Conservation (phyloP, 2,797 vertebrate species). For the Stomatorhinus walkeri region DNA sequence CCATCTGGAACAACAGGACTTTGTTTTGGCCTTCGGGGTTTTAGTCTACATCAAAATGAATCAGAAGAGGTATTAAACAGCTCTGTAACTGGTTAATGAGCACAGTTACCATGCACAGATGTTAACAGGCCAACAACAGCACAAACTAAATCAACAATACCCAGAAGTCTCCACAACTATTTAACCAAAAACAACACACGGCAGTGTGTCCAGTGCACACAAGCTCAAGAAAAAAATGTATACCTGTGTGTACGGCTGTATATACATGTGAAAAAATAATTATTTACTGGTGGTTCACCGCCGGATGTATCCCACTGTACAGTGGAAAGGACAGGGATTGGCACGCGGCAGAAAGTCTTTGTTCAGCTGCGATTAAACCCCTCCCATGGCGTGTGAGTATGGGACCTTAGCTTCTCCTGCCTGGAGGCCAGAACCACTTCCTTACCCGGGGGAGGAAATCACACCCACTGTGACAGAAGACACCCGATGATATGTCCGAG, state of each 20-base stretch:
- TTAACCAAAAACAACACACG: not conserved
- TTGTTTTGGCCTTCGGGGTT: not conserved
- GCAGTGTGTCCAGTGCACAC: not conserved
- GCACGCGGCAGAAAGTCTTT: not conserved
- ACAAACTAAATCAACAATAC: not conserved
- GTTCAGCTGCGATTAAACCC: not conserved
- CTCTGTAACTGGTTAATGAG: not conserved
- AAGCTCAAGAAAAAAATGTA: not conserved
- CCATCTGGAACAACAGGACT: not conserved
- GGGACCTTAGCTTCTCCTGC: not conserved
- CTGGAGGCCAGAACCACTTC: not conserved
- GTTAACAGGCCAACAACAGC: not conserved
- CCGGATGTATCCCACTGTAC: constrained; percentile 40
- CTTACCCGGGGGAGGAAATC: constrained; percentile 16
- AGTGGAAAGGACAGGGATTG: not conserved
- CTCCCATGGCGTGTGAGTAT: not conserved
- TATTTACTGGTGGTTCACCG: constrained; percentile 54
- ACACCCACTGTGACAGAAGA: constrained; percentile 14
- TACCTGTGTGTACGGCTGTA: not conserved
- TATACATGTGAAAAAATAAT: not conserved
- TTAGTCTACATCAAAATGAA: not conserved
- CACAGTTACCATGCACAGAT: not conserved
- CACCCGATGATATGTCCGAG: not conserved
- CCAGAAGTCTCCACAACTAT: not conserved
- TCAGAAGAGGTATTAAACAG: not conserved